Base-by-base conservation (phyloP, 2,797 vertebrate species). In the Sebastes taczanowskii region DNA sequence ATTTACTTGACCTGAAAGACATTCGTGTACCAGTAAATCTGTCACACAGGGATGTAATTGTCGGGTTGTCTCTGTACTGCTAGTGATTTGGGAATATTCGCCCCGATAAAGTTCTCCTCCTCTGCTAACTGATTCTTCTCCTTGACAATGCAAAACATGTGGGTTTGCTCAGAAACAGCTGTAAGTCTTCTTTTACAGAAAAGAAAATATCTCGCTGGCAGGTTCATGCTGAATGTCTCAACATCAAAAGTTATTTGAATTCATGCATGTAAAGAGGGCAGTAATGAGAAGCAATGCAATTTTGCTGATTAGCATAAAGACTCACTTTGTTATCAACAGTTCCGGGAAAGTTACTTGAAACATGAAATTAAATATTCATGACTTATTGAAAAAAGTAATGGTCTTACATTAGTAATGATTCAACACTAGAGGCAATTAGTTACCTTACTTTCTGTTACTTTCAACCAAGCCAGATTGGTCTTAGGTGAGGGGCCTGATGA, bases 91-190 rank as follows among this genome's bases (percentile, higher is more conserved):
- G 23, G 22, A 77, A 77, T 88, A 46, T 75, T 83, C 59, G 32
- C 66, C 85, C 82, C 78, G 63, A 83, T 67, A 65, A 85, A 78
- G 30, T 30, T 82, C 73, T 77, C 68, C 71, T 85, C 60, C 80
- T 86, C 79, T 71, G 78, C 68, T 91, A 84, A 92, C 86, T 89
- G 79, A 89, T 74, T 63, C 58, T 74, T 75, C 61, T 27, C 64
- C 27, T 68, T 83, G 60, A 82, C 83, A 89, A 87, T 86, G 60
- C 77, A 86, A 83, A 89, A 86, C 86, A 92, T 87, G 77, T 91
- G 88, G 60, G 79, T 77, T 82, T 88, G 83, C 53, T 81, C 68
- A 82, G 59, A 64, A 91, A 71, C 90, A 92, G 86, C 88, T 91
- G 80, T 89, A 61, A 35, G 81, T 81, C 35, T 55, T 30, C 67